Base-by-base conservation (phyloP, 1,140 invertebrate genomes). In the Trichoplusia ni region DNA sequence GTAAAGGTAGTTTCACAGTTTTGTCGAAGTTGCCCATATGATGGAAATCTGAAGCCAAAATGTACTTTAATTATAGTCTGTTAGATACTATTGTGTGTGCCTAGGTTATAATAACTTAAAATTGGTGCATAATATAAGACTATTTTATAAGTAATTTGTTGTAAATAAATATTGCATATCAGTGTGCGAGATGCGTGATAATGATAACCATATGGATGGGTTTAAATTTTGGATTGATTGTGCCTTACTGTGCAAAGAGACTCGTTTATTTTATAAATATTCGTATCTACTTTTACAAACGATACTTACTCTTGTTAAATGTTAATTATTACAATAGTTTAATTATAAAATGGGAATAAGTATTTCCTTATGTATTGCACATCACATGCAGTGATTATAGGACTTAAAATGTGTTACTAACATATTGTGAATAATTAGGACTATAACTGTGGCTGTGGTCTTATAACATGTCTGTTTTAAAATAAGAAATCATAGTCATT, bases 401-500 rank as follows among this genome's bases (percentile, higher is more conserved):
- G 18, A 37, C 18, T 6, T 27, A 53, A 13, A 5, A 27, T 27
- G n/a, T 49, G 46, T 19, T 44, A 46, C 18, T 35, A 46, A 60
- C 18, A 23, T 47, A 60, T 64, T 71, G 51, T 67, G 29, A 67
- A 71, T 73, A 79, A 72, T 58, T 64, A 84, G 77, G 67, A 60
- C 64, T 77, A 81, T 68, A 70, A 80, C 72, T 83, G 83, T 86
- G 84, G 86, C 84, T 87, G 86, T 89, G 83, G 79, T 81, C 69
- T 81, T 74, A 60, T 80, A 78, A 72, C 66, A 63, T 75, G 73
- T 75, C 68, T 73, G 68, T 56, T 42, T 64, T 64, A 66, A 63
- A 65, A 62, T 81, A 75, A 79, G 65, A 83, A 84, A 84, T 86
- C 83, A 89, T 89, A 86, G 84, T 89, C 77, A 77, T 84, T 46